Percentiles rank a stretch among this genome's conserved stretches.
Conservation (phyloP, 2,113 vertebrate species). For the Atrichornis clamosus region DNA sequence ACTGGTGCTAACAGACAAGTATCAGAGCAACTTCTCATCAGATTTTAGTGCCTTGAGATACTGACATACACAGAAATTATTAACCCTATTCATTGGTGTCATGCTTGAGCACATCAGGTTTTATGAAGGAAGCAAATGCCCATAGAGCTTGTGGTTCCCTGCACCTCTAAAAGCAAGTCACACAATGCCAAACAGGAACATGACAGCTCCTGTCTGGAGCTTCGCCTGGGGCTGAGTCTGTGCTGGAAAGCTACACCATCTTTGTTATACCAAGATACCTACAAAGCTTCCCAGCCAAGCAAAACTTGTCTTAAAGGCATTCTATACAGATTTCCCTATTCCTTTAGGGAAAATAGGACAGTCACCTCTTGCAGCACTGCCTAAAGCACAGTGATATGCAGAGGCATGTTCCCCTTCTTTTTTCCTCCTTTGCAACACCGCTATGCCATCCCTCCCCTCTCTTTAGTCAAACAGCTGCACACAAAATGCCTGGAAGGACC, state of each 20-base stretch:
- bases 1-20: background rate
- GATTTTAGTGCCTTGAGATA: conserved; percentile 1
- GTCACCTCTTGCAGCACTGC: background rate
- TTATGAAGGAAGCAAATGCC: background rate
- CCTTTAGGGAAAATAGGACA: background rate
- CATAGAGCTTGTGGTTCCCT: background rate
- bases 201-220: background rate
- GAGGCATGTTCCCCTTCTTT: background rate
- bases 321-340: background rate
- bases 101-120: background rate
- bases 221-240: background rate
- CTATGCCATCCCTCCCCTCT: background rate
- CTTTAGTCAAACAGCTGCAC: background rate
- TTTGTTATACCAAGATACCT: background rate
- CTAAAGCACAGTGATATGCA: background rate
- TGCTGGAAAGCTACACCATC: background rate
- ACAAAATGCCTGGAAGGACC: background rate
- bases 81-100: background rate
- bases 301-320: background rate
- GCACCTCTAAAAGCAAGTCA: background rate
- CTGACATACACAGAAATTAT: background rate
- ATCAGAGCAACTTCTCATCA: background rate
- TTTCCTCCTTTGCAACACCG: background rate
- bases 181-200: background rate
- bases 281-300: background rate